Conservation (phyloP, 2,797 vertebrate species). For the Pantherophis vulpinus region DNA sequence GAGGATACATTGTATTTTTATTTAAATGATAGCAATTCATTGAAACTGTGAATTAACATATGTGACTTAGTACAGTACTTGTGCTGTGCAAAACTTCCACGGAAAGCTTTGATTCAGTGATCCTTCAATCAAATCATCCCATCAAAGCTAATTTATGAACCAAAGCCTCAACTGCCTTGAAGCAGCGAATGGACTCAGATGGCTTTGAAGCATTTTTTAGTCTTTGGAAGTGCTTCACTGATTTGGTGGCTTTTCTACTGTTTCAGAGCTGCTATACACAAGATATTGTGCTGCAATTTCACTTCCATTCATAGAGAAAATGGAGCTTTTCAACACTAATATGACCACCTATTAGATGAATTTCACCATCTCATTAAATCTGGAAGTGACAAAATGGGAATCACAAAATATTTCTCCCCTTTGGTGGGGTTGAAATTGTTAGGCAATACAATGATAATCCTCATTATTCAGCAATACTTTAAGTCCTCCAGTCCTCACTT, state of each 20-base stretch:
- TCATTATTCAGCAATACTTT: not conserved
- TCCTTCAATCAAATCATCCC: not conserved
- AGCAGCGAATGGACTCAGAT: not conserved
- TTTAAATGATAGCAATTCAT: not conserved
- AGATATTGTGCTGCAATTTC: too few relatives aligned
- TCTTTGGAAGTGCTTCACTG: too few relatives aligned
- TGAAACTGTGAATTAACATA: not conserved
- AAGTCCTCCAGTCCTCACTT: not conserved
- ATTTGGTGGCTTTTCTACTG: too few relatives aligned
- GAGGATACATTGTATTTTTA: not conserved
- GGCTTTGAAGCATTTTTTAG: not conserved
- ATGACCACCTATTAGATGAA: not conserved
- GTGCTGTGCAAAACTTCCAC: not conserved
- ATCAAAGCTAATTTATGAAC: not conserved
- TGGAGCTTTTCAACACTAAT: not conserved
- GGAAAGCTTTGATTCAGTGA: not conserved
- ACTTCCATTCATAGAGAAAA: not conserved
- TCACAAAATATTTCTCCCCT: not conserved
- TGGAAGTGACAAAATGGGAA: not conserved
- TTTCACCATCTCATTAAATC: not conserved
- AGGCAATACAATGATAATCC: not conserved
- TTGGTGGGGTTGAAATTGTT: not conserved
- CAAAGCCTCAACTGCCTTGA: not conserved
- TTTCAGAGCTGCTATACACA: too few relatives aligned
- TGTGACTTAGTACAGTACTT: not conserved